These are phyloP conservation scores for Puntigrus tetrazona DNA, from an alignment of 2,113 vertebrate species.

Conservation along the genomic window DNA sequence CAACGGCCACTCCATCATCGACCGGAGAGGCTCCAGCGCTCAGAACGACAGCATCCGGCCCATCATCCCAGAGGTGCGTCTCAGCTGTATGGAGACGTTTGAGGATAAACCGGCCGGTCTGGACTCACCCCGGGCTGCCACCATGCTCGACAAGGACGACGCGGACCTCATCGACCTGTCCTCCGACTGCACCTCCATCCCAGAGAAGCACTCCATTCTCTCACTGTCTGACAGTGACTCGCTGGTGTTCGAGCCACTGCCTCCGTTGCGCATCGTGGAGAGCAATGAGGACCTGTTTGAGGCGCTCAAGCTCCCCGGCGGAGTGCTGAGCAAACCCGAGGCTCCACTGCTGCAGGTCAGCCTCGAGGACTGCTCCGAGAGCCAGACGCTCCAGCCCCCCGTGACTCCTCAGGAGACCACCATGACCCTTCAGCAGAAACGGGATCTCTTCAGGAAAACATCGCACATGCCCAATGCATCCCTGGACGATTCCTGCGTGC, in stretches of 20 bases:
- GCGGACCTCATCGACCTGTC: conserved; percentile 94
- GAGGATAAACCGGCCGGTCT: conserved; percentile 80
- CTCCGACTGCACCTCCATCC: conserved; percentile 91
- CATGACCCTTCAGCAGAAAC: conserved; percentile 91
- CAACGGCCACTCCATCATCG: conserved; percentile 80
- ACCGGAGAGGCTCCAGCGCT: conserved; percentile 71
- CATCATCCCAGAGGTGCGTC: conserved; percentile 92
- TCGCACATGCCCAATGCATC: conserved; percentile 85
- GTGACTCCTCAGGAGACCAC: conserved; percentile 76
- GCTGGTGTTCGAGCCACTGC: conserved; percentile 91
- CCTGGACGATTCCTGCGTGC: conserved; percentile 77
- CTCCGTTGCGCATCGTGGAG: conserved; percentile 94
- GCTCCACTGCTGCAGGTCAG: conserved; percentile 88
- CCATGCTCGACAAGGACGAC: conserved; percentile 81
- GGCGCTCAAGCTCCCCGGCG: conserved; percentile 63
- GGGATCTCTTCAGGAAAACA: conserved; percentile 89
- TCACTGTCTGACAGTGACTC: conserved; percentile 97
- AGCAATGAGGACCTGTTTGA: conserved; percentile 90
- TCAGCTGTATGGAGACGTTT: conserved; percentile 94
- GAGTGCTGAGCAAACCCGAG: conserved; percentile 54
- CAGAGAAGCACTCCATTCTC: conserved; percentile 91
- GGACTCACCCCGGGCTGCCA: conserved; percentile 72
- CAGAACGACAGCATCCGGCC: conserved; percentile 79
- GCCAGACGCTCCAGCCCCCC: conserved; percentile 24
- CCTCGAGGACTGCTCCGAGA: conserved; percentile 86